Base-by-base conservation (phyloP, 2,888 invertebrate genomes). In the Byasa hedistus region DNA sequence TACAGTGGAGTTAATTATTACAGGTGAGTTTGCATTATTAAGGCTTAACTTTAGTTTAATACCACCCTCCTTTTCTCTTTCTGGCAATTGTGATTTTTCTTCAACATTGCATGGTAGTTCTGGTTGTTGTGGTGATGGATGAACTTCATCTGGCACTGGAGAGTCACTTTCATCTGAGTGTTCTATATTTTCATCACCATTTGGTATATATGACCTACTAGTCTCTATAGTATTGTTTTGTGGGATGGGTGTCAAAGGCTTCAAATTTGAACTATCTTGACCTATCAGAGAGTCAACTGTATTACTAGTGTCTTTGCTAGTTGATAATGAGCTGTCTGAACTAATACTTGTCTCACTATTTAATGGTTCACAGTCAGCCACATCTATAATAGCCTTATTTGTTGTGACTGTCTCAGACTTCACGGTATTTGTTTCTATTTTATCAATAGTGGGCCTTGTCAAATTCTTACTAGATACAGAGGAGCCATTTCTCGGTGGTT, bases 1-100 rank as follows among this genome's bases (percentile, higher is more conserved):
- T n/a, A 91, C 91, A 66, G 91, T 91, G 2, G 91, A 91, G 75
- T 91, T 91, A 66, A 91, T 91, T 61, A 91, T 91, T 65, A 91
- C 89, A 69, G 91, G 91, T 64, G 91, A 89, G 70, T 87, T 91
- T 59, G 90, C 89, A 82, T 87, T 91, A 74, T 91, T 91, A 69
- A 91, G 79, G 72, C 91, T 91, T 64, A 91, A 77, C 78, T 91
- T 91, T 71, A 91, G 78, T 77, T 91, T 91, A 36, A 91, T 91
- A 61, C 91, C 91, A 82, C 85, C 76, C 70, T 90, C 89, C 72
- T 86, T 87, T 74, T 87, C 89, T 74, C 78, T 83, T 67, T 82
- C 82, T 36, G 78, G 48, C 44, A 82, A 78, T 69, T 74, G 70
- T 72, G 78, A 68, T 71, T 81, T 80, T 66, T 81, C 81, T 65